Conservation (phyloP, 2,113 vertebrate species). For the Dicaeum eximium region DNA sequence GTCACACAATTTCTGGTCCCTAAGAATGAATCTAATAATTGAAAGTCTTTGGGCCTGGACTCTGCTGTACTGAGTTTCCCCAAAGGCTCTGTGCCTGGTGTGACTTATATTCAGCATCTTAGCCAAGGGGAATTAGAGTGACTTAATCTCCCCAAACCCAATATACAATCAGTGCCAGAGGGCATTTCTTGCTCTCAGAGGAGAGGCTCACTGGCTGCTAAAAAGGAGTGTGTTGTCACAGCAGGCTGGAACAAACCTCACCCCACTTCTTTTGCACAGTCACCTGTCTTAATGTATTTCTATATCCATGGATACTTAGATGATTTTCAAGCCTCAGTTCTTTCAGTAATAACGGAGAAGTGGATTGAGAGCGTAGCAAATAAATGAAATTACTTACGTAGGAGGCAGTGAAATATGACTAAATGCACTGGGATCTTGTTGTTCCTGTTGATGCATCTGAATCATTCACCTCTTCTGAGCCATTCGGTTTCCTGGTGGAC, state of each 20-base stretch:
- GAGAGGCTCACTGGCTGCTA: not conserved
- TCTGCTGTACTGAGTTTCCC: not conserved
- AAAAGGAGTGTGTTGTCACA: not conserved
- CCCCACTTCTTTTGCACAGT: not conserved
- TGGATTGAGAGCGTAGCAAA: slow-evolving; percentile 1
- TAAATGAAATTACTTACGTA: slow-evolving; percentile 46
- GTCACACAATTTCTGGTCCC: not conserved
- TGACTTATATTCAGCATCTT: not conserved
- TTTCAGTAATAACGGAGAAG: not conserved
- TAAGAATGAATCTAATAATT: not conserved
- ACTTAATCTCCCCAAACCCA: not conserved
- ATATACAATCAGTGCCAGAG: not conserved
- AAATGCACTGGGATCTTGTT: slow-evolving; percentile 13
- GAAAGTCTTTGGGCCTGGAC: not conserved
- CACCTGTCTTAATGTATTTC: not conserved
- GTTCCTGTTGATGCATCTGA: slow-evolving; percentile 15
- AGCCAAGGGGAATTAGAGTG: not conserved
- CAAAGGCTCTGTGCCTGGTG: not conserved
- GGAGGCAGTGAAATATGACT: slow-evolving; percentile 39
- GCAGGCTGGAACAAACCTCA: not conserved
- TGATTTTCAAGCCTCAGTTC: not conserved
- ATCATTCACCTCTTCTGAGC: not conserved
- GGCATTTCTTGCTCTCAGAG: not conserved
- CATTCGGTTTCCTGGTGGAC: not conserved
- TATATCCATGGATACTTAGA: not conserved